phyloP scores from a whole-genome alignment of 2,797 vertebrate species.

The Hephaestus fuliginosus region DNA sequence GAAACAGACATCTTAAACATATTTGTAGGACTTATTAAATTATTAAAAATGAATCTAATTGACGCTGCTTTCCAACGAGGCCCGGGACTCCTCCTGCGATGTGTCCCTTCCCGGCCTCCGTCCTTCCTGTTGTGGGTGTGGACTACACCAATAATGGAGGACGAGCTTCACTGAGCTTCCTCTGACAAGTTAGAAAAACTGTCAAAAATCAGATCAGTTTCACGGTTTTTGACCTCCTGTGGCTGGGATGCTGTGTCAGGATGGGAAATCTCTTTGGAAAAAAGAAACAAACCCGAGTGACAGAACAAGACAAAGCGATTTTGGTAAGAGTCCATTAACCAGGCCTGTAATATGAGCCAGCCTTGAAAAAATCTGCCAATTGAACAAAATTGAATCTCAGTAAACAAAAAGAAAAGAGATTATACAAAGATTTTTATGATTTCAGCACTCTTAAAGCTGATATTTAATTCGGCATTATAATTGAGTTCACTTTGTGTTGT shows the following conservation, averaged over 20 bases:
- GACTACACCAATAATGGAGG: slow-evolving; percentile 60
- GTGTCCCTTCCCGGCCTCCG: slow-evolving; percentile 49
- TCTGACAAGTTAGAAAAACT: not conserved
- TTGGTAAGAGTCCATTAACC: slow-evolving; percentile 84
- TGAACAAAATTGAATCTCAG: not conserved
- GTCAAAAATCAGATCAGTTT: not conserved
- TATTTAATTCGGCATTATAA: slow-evolving; percentile 25
- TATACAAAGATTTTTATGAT: fast-evolving
- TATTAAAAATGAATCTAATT: too few relatives aligned
- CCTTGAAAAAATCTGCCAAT: not conserved
- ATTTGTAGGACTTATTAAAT: not conserved
- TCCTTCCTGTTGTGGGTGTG: slow-evolving; percentile 78
- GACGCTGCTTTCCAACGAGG: too few relatives aligned
- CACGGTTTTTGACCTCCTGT: fast-evolving
- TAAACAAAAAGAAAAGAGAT: too few relatives aligned
- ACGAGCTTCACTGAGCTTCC: slow-evolving; percentile 12
- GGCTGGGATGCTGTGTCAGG: slow-evolving; percentile 76
- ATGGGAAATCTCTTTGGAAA: slow-evolving; percentile 95
- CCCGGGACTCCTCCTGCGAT: too few relatives aligned
- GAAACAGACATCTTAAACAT: not conserved
- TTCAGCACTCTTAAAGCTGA: fast-evolving
- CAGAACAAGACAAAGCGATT: slow-evolving; percentile 93
- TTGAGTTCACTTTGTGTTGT: fast-evolving
- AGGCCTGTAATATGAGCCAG: not conserved
- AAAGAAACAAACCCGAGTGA: slow-evolving; percentile 93